These are phyloP conservation scores for Sebastes trivittatus DNA, from an alignment of 2,797 vertebrate genomes.

Conservation along the genomic window DNA sequence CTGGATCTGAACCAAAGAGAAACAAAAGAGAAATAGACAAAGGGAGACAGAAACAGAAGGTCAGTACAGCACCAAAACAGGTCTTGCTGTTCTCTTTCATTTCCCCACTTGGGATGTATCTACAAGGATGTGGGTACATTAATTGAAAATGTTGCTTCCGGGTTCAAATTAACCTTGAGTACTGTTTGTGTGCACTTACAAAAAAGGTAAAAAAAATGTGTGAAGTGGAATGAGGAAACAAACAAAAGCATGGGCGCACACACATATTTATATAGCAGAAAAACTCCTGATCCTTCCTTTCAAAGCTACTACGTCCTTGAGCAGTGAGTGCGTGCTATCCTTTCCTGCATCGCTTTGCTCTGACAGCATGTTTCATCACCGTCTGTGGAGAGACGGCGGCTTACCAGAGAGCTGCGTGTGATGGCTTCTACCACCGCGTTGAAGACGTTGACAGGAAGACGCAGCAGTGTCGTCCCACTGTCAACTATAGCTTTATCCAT, in stretches of 20 bases:
- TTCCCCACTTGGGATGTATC: conserved; percentile 38
- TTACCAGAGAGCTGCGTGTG: conserved; percentile 89
- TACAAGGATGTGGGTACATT: conserved; percentile 22
- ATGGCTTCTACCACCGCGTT: conserved; percentile 90
- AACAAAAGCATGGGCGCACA: background rate
- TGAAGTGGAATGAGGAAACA: background rate
- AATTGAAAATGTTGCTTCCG: conserved; percentile 40
- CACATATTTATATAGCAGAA: background rate
- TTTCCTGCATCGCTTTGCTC: conserved; percentile 51
- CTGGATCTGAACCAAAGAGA: conserved; percentile 82
- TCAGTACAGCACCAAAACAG: conserved; percentile 26
- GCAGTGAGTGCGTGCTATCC: conserved; percentile 31
- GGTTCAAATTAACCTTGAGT: conserved; percentile 52
- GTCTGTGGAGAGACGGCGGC: conserved; percentile 45
- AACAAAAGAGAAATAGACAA: background rate
- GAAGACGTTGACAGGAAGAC: conserved; percentile 94
- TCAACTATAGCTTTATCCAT: conserved; percentile 97
- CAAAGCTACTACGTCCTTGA: conserved; percentile 53
- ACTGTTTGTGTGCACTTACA: conserved; percentile 10
- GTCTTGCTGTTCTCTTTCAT: conserved; percentile 38
- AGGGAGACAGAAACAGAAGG: conserved; percentile 25
- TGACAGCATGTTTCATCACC: conserved; percentile 61
- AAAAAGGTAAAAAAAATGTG: conserved; percentile 27
- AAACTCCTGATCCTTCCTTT: conserved; percentile 20
- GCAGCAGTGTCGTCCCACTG: conserved; percentile 95